Evolutionary conservation across 2,888 invertebrate species (phyloP).

Genomic region (Drosophila neutralis): DNA sequence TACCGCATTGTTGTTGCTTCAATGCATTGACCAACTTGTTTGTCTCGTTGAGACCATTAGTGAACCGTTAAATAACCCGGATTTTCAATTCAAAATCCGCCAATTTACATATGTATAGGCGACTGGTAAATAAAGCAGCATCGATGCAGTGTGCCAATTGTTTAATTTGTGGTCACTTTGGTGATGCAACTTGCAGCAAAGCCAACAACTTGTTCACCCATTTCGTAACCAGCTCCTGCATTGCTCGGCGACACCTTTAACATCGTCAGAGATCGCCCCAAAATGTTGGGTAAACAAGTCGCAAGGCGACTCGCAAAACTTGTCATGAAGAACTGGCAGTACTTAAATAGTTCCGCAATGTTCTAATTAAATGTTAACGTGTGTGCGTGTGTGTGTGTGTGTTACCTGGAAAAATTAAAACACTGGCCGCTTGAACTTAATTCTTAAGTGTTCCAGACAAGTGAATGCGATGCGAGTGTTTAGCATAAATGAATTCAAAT

Average conservation of each 20-base stretch:
- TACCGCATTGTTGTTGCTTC: constrained; percentile 14
- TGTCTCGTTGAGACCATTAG: constrained; percentile 56
- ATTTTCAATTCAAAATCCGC: constrained; percentile 57
- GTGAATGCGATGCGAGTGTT: constrained; percentile 22
- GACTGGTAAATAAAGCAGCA: constrained; percentile 15
- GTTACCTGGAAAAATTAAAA: constrained; percentile 55
- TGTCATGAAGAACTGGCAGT: constrained; percentile 38
- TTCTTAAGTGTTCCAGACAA: constrained; percentile 37
- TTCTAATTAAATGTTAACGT: constrained; percentile 68
- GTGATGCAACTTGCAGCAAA: constrained; percentile 33
- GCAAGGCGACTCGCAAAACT: constrained; percentile 11
- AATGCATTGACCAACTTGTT: constrained; percentile 61
- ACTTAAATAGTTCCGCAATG: constrained; percentile 66
- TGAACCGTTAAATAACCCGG: constrained; percentile 74
- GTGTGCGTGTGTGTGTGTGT: constrained; percentile 32
- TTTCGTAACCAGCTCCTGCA: constrained; percentile 49
- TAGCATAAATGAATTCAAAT: constrained; percentile 40
- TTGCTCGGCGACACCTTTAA: constrained; percentile 17
- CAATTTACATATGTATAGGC: constrained; percentile 51
- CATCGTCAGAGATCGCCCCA: constrained; percentile 7
- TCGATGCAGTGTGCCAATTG: constrained; percentile 46
- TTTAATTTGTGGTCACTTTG: constrained; percentile 21
- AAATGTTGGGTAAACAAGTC: constrained; percentile 12
- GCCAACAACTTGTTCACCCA: constrained; percentile 48
- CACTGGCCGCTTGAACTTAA: constrained; percentile 62